Evolutionary conservation across 1,140 invertebrate genomes (phyloP).

Genomic region (Venturia canescens): DNA sequence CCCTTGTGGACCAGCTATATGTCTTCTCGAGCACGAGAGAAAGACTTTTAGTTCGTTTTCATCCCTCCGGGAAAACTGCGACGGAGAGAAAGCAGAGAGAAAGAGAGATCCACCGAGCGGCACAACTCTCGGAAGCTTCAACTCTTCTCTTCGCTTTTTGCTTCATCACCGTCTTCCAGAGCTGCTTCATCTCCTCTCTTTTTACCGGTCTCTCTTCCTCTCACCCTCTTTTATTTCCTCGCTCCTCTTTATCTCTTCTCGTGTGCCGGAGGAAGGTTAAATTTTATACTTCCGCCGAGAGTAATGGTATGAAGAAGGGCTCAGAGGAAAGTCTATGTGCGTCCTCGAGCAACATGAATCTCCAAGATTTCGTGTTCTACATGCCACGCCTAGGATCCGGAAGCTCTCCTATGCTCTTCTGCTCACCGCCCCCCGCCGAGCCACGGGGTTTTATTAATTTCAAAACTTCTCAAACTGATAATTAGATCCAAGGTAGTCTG

Average conservation of each 20-base stretch:
- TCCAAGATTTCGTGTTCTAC: not conserved
- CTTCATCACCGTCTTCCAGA: constrained; percentile 30
- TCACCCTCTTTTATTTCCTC: constrained; percentile 24
- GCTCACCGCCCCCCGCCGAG: not conserved
- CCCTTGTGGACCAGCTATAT: constrained; percentile 15
- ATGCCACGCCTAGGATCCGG: not conserved
- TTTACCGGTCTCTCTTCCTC: constrained; percentile 30
- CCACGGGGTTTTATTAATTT: constrained; percentile 73
- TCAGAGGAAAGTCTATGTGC: constrained; percentile 40
- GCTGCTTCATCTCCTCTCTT: constrained; percentile 46
- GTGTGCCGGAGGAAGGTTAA: constrained; percentile 54
- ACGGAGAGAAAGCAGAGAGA: not conserved
- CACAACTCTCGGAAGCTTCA: constrained; percentile 38
- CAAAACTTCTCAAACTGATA: constrained; percentile 73
- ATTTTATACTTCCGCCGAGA: constrained; percentile 64
- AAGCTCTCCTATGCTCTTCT: not conserved
- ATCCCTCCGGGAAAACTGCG: constrained; percentile 32
- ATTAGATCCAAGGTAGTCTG: constrained; percentile 66
- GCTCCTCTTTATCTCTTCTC: constrained; percentile 42
- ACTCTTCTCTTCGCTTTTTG: constrained; percentile 32
- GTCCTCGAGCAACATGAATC: constrained; percentile 36
- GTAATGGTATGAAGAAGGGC: constrained; percentile 64
- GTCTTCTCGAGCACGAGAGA: constrained; percentile 29
- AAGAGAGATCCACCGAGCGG: not conserved
- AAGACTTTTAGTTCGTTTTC: constrained; percentile 37